These are phyloP conservation scores for Dryadula phaetusa DNA, from an alignment of 2,888 invertebrate genomes.

Conservation along the genomic window DNA sequence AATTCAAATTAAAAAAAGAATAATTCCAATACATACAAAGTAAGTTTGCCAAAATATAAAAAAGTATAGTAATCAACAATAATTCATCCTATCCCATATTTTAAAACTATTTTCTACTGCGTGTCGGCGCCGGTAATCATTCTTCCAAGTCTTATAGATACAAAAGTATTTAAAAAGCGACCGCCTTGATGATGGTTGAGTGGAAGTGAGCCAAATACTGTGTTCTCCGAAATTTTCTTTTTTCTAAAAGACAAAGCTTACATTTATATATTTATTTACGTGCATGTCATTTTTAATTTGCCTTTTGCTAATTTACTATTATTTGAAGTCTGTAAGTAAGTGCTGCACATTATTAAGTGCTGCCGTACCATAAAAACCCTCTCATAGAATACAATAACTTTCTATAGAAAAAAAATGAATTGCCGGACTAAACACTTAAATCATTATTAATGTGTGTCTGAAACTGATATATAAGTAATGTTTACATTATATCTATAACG, in stretches of 20 bases:
- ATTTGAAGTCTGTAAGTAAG: too few species aligned
- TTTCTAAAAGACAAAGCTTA: background rate
- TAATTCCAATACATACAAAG: background rate
- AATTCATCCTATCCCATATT: background rate
- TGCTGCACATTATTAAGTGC: too few species aligned
- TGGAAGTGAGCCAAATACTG: constrained; percentile 14
- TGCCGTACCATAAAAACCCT: too few species aligned
- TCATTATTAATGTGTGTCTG: too few species aligned
- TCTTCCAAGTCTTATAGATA: background rate
- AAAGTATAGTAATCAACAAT: background rate
- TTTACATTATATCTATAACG: too few species aligned
- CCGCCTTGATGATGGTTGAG: background rate
- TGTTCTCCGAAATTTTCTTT: constrained; percentile 5
- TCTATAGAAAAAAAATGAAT: too few species aligned
- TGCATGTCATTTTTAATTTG: too few species aligned
- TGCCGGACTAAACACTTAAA: too few species aligned
- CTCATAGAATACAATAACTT: too few species aligned
- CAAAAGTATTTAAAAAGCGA: background rate
- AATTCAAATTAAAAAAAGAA: background rate
- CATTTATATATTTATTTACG: too few species aligned
- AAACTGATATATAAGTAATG: too few species aligned
- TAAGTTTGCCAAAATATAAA: background rate
- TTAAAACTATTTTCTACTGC: background rate
- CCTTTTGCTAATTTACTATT: too few species aligned
- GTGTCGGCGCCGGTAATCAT: background rate